Evolutionary conservation across 2,797 vertebrate species (phyloP).

Genomic region (Leucoraja ocellata): DNA sequence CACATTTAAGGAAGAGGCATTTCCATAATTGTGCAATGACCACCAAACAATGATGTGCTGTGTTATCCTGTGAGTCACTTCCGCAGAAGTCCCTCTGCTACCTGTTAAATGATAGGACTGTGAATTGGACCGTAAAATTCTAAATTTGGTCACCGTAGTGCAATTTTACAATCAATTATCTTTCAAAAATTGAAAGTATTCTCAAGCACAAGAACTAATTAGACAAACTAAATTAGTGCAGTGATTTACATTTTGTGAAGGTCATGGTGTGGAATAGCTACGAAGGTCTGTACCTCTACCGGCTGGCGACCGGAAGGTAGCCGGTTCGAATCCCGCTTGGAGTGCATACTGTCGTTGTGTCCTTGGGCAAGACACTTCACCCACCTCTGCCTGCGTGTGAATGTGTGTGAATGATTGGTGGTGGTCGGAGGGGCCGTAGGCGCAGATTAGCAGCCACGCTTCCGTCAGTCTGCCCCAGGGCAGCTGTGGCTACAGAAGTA

Average conservation of each 20-base stretch:
- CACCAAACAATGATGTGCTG: neutral
- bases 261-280: neutral
- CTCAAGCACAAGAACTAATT: neutral
- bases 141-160: neutral
- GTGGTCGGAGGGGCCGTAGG: no score
- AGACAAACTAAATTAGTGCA: neutral
- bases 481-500: no score
- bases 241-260: neutral
- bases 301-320: no score
- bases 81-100: neutral
- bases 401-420: no score
- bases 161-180: neutral
- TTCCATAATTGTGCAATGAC: neutral
- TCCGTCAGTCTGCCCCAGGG: no score
- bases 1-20: neutral
- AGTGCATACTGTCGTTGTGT: no score
- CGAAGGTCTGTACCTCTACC: neutral
- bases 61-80: neutral
- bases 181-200: neutral
- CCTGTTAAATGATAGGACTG: neutral
- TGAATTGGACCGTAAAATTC: slow-evolving; percentile 6
- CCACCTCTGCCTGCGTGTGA: no score
- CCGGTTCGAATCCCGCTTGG: no score
- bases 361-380: no score
- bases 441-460: no score